phyloP scores from a whole-genome alignment of 2,888 invertebrate species.

The Hyalella azteca region DNA sequence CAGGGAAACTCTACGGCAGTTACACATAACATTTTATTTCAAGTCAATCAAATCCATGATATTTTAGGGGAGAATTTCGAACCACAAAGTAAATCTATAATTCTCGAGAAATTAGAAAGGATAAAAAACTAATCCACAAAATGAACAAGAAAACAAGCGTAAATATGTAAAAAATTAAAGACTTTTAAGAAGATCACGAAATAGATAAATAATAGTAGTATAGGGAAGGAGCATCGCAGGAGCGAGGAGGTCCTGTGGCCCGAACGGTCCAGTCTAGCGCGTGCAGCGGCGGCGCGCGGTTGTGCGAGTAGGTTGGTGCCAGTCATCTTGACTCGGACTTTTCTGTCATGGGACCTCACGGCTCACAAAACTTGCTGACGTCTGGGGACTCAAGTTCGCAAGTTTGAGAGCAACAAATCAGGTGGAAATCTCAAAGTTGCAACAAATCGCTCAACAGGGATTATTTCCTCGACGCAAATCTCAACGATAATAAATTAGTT shows the following conservation, averaged over 20 bases:
- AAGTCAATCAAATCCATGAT: no score
- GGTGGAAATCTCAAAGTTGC: constrained; percentile 25
- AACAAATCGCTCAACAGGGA: constrained; percentile 27
- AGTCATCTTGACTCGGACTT: not conserved
- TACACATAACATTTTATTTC: no score
- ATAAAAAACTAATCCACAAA: no score
- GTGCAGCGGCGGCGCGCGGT: constrained; percentile 26
- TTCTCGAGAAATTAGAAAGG: no score
- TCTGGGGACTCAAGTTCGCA: constrained; percentile 5
- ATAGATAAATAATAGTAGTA: no score
- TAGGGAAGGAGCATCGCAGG: not conserved
- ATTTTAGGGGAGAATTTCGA: no score
- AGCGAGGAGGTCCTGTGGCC: not conserved
- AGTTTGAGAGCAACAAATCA: constrained; percentile 34
- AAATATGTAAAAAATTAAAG: no score
- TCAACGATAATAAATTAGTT: not conserved
- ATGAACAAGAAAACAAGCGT: no score
- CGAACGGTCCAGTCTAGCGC: not conserved
- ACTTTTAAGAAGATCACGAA: no score
- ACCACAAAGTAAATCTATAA: no score
- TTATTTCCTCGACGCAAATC: not conserved
- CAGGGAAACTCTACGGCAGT: no score
- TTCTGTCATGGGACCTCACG: constrained; percentile 21
- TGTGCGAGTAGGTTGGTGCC: not conserved
- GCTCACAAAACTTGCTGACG: not conserved